Conservation (phyloP, 1,140 invertebrate species). For the Laupala kohalensis region DNA sequence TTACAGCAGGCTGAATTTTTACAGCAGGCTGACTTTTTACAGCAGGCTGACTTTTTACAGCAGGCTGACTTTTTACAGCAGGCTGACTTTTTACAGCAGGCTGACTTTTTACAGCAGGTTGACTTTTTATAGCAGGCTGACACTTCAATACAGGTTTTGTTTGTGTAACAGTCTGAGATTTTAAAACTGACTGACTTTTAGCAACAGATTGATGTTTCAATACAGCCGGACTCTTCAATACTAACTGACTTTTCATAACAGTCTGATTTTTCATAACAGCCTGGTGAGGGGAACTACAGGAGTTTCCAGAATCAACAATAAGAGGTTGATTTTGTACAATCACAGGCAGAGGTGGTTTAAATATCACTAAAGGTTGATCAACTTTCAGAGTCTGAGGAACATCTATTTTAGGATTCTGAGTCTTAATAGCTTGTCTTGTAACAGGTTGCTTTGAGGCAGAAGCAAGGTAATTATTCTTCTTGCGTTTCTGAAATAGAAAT, state of each 20-base stretch:
- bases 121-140: no score
- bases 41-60: no score
- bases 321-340: not conserved
- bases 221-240: no score
- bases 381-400: not conserved
- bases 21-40: no score
- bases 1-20: no score
- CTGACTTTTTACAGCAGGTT: no score
- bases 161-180: no score
- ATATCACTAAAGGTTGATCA: not conserved
- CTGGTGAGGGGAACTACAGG: not conserved
- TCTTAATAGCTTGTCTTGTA: not conserved
- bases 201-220: no score
- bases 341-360: not conserved
- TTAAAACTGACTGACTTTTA: no score
- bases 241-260: not conserved
- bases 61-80: no score
- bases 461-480: conserved; percentile 8
- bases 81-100: no score
- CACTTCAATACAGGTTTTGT: no score
- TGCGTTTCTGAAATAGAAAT: conserved; percentile 1
- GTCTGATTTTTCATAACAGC: not conserved
- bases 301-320: not conserved
- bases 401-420: not conserved
- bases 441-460: not conserved